phyloP scores from a whole-genome alignment of 2,888 invertebrate genomes.

The Blomia tropicalis region DNA sequence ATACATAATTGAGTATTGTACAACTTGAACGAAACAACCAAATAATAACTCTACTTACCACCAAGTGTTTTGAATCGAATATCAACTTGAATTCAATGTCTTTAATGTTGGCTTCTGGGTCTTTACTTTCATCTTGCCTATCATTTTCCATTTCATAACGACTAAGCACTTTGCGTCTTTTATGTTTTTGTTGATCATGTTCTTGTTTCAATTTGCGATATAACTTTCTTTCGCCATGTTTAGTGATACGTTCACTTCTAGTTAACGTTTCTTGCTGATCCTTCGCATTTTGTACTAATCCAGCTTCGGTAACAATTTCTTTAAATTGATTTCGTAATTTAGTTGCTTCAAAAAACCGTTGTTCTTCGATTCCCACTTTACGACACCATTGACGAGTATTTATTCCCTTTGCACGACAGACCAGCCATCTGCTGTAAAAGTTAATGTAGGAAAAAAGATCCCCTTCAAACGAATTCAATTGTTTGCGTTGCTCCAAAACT shows the following conservation, averaged over 20 bases:
- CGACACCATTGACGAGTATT: constrained; percentile 64
- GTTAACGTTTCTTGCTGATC: constrained; percentile 21
- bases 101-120: constrained; percentile 51
- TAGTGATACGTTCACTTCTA: constrained; percentile 53
- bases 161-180: constrained; percentile 57
- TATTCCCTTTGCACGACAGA: constrained; percentile 46
- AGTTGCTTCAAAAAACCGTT: constrained; percentile 86
- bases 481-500: constrained; percentile 57
- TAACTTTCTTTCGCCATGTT: constrained; percentile 75
- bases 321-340: constrained; percentile 78
- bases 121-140: constrained; percentile 46
- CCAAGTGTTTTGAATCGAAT: constrained; percentile 49
- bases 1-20: background rate
- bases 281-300: constrained; percentile 30
- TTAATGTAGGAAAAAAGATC: constrained; percentile 81
- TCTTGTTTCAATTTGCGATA: constrained; percentile 60
- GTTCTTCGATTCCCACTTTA: constrained; percentile 80
- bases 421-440: constrained; percentile 72
- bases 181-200: constrained; percentile 48
- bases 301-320: constrained; percentile 48
- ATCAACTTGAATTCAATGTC: constrained; percentile 72
- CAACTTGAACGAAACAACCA: background rate
- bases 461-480: constrained; percentile 80
- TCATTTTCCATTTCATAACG: constrained; percentile 41
- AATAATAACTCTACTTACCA: constrained; percentile 23